A percentile compares a stretch with the other conserved stretches of the same genome.
Conservation (phyloP, 2,797 vertebrate species). For the Scolopax bukidnonensis region DNA sequence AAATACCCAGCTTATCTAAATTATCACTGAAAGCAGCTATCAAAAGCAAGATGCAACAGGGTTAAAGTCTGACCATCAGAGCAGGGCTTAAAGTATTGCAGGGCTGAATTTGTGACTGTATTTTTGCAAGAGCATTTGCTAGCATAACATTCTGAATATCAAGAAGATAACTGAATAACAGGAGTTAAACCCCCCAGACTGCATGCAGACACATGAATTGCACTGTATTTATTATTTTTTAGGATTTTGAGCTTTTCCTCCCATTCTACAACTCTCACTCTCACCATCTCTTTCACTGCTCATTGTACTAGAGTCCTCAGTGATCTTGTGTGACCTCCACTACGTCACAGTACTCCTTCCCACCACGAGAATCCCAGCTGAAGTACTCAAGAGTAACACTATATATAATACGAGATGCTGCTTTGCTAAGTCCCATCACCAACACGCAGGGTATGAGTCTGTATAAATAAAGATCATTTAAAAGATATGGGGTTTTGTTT, state of each 20-base stretch:
- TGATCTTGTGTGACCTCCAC: background rate
- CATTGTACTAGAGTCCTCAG: background rate
- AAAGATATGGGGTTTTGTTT: background rate
- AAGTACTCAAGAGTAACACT: background rate
- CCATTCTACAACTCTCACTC: background rate
- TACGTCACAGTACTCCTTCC: background rate
- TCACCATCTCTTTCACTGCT: background rate
- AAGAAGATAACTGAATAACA: background rate
- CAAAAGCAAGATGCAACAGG: background rate
- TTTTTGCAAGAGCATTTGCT: background rate
- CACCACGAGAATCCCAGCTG: background rate
- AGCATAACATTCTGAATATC: background rate
- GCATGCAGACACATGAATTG: background rate
- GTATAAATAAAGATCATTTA: background rate
- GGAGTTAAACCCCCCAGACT: background rate
- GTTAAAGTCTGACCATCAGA: background rate
- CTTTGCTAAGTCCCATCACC: background rate
- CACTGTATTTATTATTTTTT: background rate
- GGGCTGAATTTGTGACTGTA: background rate
- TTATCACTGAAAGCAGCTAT: background rate
- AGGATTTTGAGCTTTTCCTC: background rate
- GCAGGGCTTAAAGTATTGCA: background rate
- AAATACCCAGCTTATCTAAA: conserved; percentile 33
- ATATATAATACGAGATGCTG: background rate
- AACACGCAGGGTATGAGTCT: background rate